Percentiles rank a stretch among this genome's conserved stretches.
Conservation (phyloP, 2,888 invertebrate genomes). For the Oscheius sp. region DNA sequence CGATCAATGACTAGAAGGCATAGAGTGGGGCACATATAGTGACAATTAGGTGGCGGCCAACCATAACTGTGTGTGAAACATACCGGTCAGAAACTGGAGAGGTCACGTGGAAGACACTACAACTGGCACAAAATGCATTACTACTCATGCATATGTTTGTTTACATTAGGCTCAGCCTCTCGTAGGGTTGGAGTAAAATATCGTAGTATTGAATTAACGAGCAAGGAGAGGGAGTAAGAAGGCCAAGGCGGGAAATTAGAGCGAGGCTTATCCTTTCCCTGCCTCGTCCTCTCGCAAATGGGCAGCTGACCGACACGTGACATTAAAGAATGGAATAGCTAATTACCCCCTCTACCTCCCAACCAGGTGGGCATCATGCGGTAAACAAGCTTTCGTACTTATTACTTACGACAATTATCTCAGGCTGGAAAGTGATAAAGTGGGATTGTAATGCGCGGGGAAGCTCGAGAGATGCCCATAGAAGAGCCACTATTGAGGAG, state of each 20-base stretch:
- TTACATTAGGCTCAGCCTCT: slow-evolving; percentile 16
- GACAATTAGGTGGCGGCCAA: slow-evolving; percentile 37
- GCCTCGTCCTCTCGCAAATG: slow-evolving; percentile 31
- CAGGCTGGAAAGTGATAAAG: background rate
- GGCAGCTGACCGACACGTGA: slow-evolving; percentile 37
- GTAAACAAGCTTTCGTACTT: slow-evolving; percentile 2
- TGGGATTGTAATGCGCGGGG: background rate
- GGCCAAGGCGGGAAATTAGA: slow-evolving; percentile 18
- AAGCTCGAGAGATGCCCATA: background rate
- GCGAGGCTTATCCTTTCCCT: slow-evolving; percentile 25
- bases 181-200: slow-evolving; percentile 4
- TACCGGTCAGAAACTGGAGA: slow-evolving; percentile 26
- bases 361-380: slow-evolving; percentile 24
- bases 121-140: slow-evolving; percentile 4
- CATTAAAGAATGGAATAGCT: slow-evolving; percentile 34
- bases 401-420: slow-evolving; percentile 1
- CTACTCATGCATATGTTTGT: slow-evolving; percentile 14
- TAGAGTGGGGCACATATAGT: slow-evolving; percentile 19
- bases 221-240: background rate
- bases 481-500: background rate
- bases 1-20: slow-evolving; percentile 29
- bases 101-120: slow-evolving; percentile 30
- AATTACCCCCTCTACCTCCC: slow-evolving; percentile 14
- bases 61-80: slow-evolving; percentile 26
- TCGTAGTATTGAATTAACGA: slow-evolving; percentile 6